Conservation (phyloP, 2,888 invertebrate genomes). For the Scelioninae gen. 2 region DNA sequence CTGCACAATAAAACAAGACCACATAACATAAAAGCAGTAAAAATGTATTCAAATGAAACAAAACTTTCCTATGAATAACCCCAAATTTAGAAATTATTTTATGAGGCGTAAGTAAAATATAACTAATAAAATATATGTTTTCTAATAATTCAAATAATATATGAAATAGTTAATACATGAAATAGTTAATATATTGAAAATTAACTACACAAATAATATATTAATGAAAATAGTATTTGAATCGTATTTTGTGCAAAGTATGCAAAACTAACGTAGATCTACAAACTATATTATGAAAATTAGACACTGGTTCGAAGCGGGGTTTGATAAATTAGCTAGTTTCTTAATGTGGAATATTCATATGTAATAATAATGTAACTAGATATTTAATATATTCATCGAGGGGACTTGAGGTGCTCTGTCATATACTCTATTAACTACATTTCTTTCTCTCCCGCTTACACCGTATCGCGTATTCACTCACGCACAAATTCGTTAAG, state of each 20-base stretch:
- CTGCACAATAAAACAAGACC: no score
- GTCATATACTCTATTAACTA: slow-evolving; percentile 1
- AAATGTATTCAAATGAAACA: no score
- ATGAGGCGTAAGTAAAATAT: no score
- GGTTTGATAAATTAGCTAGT: slow-evolving; percentile 10
- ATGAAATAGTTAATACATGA: no score
- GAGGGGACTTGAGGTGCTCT: slow-evolving; percentile 54
- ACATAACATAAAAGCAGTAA: no score
- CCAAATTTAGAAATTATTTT: no score
- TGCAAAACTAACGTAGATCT: slow-evolving; percentile 17
- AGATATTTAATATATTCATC: slow-evolving; percentile 34
- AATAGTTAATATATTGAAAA: no score
- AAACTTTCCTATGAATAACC: no score
- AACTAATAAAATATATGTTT: no score
- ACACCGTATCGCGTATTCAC: slow-evolving; percentile 20
- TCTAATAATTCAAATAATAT: no score
- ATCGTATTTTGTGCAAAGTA: not conserved
- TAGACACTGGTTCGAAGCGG: slow-evolving; percentile 32
- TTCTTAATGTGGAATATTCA: slow-evolving; percentile 5
- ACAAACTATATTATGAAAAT: slow-evolving; percentile 36
- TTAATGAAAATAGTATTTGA: slow-evolving; percentile 1
- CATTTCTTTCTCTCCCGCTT: slow-evolving; percentile 20
- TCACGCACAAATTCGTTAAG: slow-evolving; percentile 49
- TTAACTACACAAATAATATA: no score
- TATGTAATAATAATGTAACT: slow-evolving; percentile 24